phyloP scores from a whole-genome alignment of 2,113 vertebrate genomes.

The Gasterosteus nipponicus region DNA sequence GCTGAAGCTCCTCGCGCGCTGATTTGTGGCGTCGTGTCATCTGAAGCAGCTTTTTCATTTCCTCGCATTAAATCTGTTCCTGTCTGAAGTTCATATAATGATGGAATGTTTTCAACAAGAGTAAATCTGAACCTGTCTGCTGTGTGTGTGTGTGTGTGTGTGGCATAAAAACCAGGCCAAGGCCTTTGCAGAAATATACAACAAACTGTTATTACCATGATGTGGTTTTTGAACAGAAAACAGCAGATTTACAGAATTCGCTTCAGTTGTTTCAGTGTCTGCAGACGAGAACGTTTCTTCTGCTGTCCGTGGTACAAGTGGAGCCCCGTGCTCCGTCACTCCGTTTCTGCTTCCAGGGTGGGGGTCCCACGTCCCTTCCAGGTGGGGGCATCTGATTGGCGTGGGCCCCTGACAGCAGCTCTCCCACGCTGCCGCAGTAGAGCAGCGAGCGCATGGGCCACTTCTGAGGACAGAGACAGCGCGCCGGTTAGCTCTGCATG shows the following conservation, averaged over 20 bases:
- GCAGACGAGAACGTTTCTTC: background rate
- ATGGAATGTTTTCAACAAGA: background rate
- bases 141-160: too few species aligned
- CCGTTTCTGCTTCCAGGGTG: constrained; percentile 36
- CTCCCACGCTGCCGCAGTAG: constrained; percentile 82
- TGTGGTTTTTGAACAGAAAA: background rate
- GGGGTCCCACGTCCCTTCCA: constrained; percentile 41
- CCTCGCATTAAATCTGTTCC: constrained; percentile 21
- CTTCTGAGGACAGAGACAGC: constrained; percentile 77
- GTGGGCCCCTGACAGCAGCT: constrained; percentile 65
- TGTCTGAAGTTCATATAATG: constrained; percentile 23
- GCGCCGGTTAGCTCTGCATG: background rate
- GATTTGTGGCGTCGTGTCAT: constrained; percentile 41
- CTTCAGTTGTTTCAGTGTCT: background rate
- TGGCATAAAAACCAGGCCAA: background rate
- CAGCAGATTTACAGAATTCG: too few species aligned
- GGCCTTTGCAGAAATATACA: background rate
- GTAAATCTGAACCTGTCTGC: background rate
- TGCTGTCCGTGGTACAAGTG: background rate
- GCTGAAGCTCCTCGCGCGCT: constrained; percentile 32
- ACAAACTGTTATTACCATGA: background rate
- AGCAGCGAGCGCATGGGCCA: constrained; percentile 90
- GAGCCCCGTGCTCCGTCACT: constrained; percentile 39
- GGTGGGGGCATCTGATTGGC: constrained; percentile 58
- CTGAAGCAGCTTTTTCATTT: constrained; percentile 41